These are phyloP conservation scores for Euschistus heros DNA, from an alignment of 1,140 invertebrate species.

Conservation along the genomic window DNA sequence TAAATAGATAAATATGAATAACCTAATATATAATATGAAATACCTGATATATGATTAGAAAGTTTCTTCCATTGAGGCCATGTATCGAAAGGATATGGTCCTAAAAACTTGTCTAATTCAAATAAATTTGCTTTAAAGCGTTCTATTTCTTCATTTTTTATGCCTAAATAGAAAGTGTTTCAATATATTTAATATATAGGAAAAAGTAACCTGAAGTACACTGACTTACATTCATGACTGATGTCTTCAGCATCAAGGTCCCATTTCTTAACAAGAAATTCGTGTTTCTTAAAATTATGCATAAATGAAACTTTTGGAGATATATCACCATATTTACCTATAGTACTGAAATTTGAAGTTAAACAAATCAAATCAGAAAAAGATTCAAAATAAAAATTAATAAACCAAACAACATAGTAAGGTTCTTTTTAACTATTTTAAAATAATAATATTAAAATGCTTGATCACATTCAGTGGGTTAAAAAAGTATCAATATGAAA, in stretches of 20 bases:
- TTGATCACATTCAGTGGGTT: too few species aligned
- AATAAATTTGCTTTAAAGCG: constrained; percentile 58
- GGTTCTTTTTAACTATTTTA: too few species aligned
- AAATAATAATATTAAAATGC: too few species aligned
- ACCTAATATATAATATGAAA: constrained; percentile 3
- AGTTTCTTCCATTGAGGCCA: constrained; percentile 78
- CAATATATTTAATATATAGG: constrained; percentile 1
- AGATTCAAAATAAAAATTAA: too few species aligned
- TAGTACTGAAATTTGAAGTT: constrained; percentile 39
- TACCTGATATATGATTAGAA: constrained; percentile 59
- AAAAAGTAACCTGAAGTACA: constrained; percentile 5
- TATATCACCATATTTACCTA: constrained; percentile 42
- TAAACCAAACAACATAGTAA: too few species aligned
- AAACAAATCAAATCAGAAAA: too few species aligned
- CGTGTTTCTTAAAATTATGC: constrained; percentile 68
- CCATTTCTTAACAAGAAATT: constrained; percentile 83
- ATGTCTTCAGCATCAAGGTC: constrained; percentile 57
- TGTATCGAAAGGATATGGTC: constrained; percentile 83
- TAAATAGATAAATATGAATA: constrained; percentile 13
- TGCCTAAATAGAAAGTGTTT: not conserved
- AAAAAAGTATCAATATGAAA: too few species aligned
- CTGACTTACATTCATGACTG: constrained; percentile 39
- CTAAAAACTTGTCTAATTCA: constrained; percentile 71
- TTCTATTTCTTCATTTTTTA: constrained; percentile 39
- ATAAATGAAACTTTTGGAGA: constrained; percentile 79